phyloP scores from a whole-genome alignment of 2,113 vertebrate genomes.

The Pomatostomus ruficeps region DNA sequence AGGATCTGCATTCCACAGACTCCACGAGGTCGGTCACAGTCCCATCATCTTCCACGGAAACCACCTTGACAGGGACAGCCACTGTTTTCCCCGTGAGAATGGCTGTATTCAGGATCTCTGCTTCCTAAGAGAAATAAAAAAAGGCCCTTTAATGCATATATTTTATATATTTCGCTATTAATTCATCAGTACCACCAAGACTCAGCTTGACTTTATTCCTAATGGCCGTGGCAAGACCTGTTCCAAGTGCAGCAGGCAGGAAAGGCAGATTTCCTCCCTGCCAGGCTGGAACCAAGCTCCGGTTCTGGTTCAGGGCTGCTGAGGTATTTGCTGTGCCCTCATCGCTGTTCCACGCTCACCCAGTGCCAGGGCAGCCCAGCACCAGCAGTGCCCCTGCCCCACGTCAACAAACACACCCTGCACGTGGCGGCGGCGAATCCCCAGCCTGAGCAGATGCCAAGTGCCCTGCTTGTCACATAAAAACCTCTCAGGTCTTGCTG shows the following conservation, averaged over 20 bases:
- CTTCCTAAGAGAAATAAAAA: conserved; percentile 63
- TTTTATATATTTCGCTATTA: not conserved
- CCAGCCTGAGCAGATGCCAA: not conserved
- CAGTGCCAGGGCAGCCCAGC: not conserved
- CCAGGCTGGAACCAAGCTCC: not conserved
- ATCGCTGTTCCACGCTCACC: not conserved
- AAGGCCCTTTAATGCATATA: not conserved
- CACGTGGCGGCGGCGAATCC: not conserved
- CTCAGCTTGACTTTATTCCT: not conserved
- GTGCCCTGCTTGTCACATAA: not conserved
- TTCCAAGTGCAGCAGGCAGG: not conserved
- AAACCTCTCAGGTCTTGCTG: not conserved
- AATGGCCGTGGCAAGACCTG: not conserved
- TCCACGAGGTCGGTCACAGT: conserved; percentile 76
- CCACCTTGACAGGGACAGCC: conserved; percentile 83
- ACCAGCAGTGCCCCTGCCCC: not conserved
- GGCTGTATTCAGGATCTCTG: conserved; percentile 87
- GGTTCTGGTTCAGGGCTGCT: not conserved
- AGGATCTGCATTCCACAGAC: conserved; percentile 82
- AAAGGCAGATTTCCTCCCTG: not conserved
- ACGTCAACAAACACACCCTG: not conserved
- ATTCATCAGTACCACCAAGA: not conserved
- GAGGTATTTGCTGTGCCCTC: not conserved
- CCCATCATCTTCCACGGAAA: conserved; percentile 81
- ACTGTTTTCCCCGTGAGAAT: conserved; percentile 84